Base-by-base conservation (phyloP, 2,797 vertebrate genomes). In the Chromobotia macracanthus region DNA sequence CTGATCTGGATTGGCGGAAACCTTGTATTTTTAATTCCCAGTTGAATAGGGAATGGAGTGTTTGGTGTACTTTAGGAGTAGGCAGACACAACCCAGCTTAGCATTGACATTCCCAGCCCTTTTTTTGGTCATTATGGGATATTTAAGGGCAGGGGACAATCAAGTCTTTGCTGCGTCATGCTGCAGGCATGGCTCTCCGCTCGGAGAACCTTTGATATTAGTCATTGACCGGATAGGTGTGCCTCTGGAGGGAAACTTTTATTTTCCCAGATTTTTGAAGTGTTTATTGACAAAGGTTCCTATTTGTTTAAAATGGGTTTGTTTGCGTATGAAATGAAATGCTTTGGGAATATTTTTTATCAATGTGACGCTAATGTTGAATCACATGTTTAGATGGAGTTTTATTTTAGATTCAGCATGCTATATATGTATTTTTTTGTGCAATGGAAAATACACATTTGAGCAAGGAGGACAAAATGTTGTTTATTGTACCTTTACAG, bases 161-260 rank as follows among this genome's bases (percentile, higher is more conserved):
- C 67, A 80, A 69, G 72, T 51, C 25, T 15, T 21, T 25, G 41
- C 48, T 75, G 66, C 21, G 75, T 69, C 41, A 60, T 68, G 53
- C 71, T 68, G 75, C 71, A 41, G 41, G 65, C 80, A 61, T 35
- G 35, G 10, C 61, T 70, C 66, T 71, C 51, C 9, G 19, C 66
- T 82, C 28, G 51, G 72, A 78, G 69, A 67, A 75, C 23, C 71
- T 79, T 66, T 76, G 77, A 75, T 75, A 75, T 83, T 84, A 82
- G 77, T 84, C 84, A 82, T 70, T 18, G 53, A 65, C 77, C 79
- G 73, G 80, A 86, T 75, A 72, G 78, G 72, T 66, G 82, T 72
- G 82, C 78, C 84, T 79, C 73, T 78, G 48, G 50, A 77, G 70
- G 61, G 41, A 75, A 21, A 66, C 48, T 70, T 77, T 68, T 41